phyloP scores from a whole-genome alignment of 1,140 invertebrate species.

The Diachasmimorpha longicaudata region DNA sequence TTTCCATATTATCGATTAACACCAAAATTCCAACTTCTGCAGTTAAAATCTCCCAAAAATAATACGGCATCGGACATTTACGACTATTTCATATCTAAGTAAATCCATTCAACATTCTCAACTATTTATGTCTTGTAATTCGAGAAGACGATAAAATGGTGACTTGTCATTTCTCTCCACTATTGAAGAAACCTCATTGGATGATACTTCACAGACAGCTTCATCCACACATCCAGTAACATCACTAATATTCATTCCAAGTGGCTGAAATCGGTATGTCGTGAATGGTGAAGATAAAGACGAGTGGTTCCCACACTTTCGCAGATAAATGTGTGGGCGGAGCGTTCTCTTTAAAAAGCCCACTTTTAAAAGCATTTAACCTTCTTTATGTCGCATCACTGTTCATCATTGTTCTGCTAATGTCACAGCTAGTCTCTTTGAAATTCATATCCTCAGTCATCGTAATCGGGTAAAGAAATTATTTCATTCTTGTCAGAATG shows the following conservation, averaged over 20 bases:
- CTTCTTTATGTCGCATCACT: neutral
- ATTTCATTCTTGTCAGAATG: no score
- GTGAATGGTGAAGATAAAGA: neutral
- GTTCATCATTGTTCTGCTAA: neutral
- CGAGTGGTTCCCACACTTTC: slow-evolving; percentile 13
- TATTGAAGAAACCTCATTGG: neutral
- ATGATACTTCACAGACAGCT: neutral
- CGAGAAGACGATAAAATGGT: no score
- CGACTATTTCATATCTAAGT: neutral
- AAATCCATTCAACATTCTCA: neutral
- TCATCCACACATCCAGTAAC: neutral
- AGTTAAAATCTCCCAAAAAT: neutral
- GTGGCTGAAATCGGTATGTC: neutral
- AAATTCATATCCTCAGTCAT: neutral
- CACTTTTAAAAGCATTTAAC: neutral
- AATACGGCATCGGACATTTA: neutral
- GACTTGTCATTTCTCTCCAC: no score
- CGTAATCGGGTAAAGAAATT: no score
- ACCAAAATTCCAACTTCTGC: neutral
- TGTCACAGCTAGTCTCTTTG: neutral
- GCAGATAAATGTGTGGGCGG: neutral
- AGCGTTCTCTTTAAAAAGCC: neutral
- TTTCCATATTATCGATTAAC: neutral
- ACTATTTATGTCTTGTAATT: no score
- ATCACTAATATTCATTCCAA: neutral